phyloP scores from a whole-genome alignment of 2,888 invertebrate species.

The Cabera pusaria region DNA sequence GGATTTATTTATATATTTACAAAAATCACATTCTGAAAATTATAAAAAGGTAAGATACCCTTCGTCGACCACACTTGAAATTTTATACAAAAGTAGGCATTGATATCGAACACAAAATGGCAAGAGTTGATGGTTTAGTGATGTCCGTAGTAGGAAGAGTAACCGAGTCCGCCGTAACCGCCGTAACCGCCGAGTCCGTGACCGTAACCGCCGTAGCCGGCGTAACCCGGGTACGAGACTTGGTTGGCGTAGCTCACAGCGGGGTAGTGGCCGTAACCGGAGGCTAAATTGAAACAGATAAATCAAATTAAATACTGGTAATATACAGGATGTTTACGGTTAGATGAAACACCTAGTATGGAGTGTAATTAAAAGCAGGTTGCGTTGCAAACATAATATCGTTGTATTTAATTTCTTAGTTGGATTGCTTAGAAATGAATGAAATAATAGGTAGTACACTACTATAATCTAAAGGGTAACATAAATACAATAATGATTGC shows the following conservation, averaged over 20 bases:
- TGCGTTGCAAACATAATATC: too few relatives aligned
- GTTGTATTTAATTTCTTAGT: too few relatives aligned
- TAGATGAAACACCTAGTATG: too few relatives aligned
- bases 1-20: slow-evolving; percentile 29
- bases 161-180: slow-evolving; percentile 36
- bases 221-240: slow-evolving; percentile 43
- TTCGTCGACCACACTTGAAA: slow-evolving; percentile 23
- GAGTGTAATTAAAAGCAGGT: too few relatives aligned
- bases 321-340: too few relatives aligned
- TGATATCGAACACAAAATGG: slow-evolving; percentile 24
- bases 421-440: too few relatives aligned
- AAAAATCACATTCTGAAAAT: slow-evolving; percentile 28
- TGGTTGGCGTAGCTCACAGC: slow-evolving; percentile 47
- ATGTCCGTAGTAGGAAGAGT: slow-evolving; percentile 50
- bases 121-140: slow-evolving; percentile 42
- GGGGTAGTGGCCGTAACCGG: slow-evolving; percentile 42
- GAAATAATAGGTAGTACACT: too few relatives aligned
- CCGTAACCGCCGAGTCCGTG: slow-evolving; percentile 43
- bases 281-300: slow-evolving; percentile 29
- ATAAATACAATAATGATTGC: too few relatives aligned
- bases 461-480: too few relatives aligned
- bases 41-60: slow-evolving; percentile 21
- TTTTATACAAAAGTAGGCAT: slow-evolving; percentile 17
- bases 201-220: slow-evolving; percentile 31
- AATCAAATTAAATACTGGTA: too few relatives aligned